phyloP scores from a whole-genome alignment of 2,113 vertebrate species.

The Tenrec ecaudatus region DNA sequence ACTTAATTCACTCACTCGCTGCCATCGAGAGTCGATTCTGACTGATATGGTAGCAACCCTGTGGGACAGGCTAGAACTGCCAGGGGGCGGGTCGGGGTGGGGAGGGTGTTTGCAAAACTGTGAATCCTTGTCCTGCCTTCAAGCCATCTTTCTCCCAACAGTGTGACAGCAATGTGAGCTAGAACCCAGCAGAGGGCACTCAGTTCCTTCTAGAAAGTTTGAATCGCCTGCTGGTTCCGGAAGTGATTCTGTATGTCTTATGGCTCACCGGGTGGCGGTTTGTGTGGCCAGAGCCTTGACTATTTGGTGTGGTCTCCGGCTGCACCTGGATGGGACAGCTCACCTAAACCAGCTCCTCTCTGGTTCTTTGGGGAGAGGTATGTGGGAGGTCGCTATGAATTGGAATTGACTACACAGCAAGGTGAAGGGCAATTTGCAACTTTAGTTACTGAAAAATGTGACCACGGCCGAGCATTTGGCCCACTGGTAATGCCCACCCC shows the following conservation, averaged over 20 bases:
- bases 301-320: background rate
- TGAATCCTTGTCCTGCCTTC: no score
- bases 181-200: constrained; percentile 56
- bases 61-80: no score
- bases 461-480: background rate
- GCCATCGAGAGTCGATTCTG: no score
- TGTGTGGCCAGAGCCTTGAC: background rate
- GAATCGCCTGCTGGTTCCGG: background rate
- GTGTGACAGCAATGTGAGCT: background rate
- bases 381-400: background rate
- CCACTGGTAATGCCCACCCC: background rate
- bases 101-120: no score
- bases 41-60: no score
- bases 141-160: no score
- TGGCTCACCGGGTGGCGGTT: no score
- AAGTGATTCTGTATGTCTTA: background rate
- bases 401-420: background rate
- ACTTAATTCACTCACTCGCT: no score
- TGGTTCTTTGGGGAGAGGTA: background rate
- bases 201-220: constrained; percentile 54
- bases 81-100: no score
- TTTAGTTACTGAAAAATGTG: background rate
- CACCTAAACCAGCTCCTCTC: background rate
- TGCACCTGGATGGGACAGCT: background rate
- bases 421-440: background rate